These are phyloP conservation scores for Lepus europaeus DNA, from an alignment of 2,113 vertebrate genomes.

Conservation along the genomic window DNA sequence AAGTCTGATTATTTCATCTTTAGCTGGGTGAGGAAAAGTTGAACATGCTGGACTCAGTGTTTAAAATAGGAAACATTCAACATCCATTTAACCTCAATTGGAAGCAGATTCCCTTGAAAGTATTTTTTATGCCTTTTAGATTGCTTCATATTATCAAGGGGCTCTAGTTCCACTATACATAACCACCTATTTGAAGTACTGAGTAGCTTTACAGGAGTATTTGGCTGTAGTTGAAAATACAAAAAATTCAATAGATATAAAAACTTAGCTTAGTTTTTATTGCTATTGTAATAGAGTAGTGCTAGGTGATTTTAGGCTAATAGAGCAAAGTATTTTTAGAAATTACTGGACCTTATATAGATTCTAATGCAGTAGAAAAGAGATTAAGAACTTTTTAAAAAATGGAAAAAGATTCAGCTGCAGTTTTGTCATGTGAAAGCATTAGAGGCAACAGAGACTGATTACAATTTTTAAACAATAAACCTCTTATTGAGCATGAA, in stretches of 20 bases:
- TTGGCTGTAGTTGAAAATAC: slow-evolving; percentile 47
- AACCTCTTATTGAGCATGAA: slow-evolving; percentile 32
- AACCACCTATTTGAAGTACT: slow-evolving; percentile 65
- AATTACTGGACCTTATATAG: slow-evolving; percentile 52
- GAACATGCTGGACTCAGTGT: neutral
- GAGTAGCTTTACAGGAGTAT: slow-evolving; percentile 34
- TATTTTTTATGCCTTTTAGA: slow-evolving; percentile 67
- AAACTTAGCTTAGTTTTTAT: slow-evolving; percentile 70
- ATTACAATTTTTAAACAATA: slow-evolving; percentile 64
- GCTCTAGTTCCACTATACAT: slow-evolving; percentile 54
- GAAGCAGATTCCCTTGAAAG: slow-evolving; percentile 57
- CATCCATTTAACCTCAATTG: slow-evolving; percentile 63
- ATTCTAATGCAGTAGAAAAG: slow-evolving; percentile 60
- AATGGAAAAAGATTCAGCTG: slow-evolving; percentile 9
- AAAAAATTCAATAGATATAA: slow-evolving; percentile 69
- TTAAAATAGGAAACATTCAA: slow-evolving; percentile 74
- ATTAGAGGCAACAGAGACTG: slow-evolving; percentile 48
- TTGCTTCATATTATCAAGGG: slow-evolving; percentile 56
- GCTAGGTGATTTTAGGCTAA: slow-evolving; percentile 70
- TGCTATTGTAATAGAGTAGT: slow-evolving; percentile 64
- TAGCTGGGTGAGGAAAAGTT: slow-evolving; percentile 20
- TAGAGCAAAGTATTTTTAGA: slow-evolving; percentile 70
- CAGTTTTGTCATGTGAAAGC: slow-evolving; percentile 1
- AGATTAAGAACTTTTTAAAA: slow-evolving; percentile 52
- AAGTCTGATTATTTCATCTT: slow-evolving; percentile 66